A percentile compares a stretch with the other conserved stretches of the same genome.
phyloP scores from a whole-genome alignment of 2,888 invertebrate species.

The Dasysyrphus albostriatus region DNA sequence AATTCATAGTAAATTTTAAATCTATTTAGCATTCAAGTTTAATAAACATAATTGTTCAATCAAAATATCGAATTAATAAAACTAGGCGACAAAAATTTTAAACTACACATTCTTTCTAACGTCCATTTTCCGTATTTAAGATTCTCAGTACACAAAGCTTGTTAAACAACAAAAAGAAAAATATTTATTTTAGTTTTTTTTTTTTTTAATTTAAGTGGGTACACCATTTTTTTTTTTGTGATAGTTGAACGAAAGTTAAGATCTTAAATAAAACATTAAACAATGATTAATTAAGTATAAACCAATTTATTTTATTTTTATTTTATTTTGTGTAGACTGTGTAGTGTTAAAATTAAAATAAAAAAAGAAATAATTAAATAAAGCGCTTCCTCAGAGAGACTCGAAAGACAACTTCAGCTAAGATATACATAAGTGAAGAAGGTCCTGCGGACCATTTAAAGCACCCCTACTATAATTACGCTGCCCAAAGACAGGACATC shows the following conservation, averaged over 20 bases:
- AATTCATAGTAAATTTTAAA: conserved; percentile 34
- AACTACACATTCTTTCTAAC: conserved; percentile 38
- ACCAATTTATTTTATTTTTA: conserved; percentile 40
- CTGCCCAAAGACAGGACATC: conserved; percentile 42
- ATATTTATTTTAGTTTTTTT: background rate
- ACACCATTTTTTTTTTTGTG: conserved; percentile 14
- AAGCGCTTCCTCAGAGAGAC: conserved; percentile 10
- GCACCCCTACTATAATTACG: background rate
- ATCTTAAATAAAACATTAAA: conserved; percentile 19
- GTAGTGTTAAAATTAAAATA: conserved; percentile 44
- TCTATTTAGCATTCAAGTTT: conserved; percentile 70
- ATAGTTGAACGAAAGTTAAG: conserved; percentile 18
- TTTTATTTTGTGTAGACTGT: conserved; percentile 58
- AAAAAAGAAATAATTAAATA: conserved; percentile 2
- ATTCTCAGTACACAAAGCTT: conserved; percentile 54
- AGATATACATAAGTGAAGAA: conserved; percentile 27
- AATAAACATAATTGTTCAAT: conserved; percentile 75
- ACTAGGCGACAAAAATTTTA: conserved; percentile 35
- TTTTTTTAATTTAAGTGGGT: conserved; percentile 41
- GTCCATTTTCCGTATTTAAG: conserved; percentile 32
- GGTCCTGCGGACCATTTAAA: conserved; percentile 40
- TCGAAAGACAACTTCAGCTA: conserved; percentile 12
- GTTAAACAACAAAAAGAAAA: background rate
- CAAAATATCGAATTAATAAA: conserved; percentile 53
- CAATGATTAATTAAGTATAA: conserved; percentile 45